Percentiles rank a stretch among this genome's conserved stretches.
Conservation (phyloP, 2,888 invertebrate species). For the Oligia strigilis region DNA sequence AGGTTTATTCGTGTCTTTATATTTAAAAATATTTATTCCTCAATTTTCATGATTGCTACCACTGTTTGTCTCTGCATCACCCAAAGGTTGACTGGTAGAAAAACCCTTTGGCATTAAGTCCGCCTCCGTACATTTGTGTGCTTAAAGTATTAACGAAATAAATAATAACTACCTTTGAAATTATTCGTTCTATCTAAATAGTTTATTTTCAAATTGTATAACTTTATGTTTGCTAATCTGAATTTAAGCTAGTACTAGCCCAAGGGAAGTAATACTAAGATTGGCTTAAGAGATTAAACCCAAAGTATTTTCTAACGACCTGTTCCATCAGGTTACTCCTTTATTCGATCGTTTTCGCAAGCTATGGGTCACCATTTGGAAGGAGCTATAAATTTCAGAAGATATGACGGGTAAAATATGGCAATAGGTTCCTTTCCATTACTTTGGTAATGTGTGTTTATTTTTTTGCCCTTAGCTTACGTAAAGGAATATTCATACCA, state of each 20-base stretch:
- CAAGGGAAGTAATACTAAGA: background rate
- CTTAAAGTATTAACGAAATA: too few relatives aligned
- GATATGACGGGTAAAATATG: slow-evolving; percentile 16
- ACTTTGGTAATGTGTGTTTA: background rate
- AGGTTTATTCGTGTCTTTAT: too few relatives aligned
- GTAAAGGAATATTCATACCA: background rate
- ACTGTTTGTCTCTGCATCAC: too few relatives aligned
- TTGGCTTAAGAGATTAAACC: slow-evolving; percentile 22
- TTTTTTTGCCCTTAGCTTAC: background rate
- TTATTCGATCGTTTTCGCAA: slow-evolving; percentile 11
- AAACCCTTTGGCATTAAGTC: too few relatives aligned
- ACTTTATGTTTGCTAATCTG: background rate
- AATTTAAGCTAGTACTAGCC: background rate
- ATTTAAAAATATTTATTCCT: too few relatives aligned
- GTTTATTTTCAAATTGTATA: slow-evolving; percentile 1
- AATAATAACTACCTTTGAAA: background rate
- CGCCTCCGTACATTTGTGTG: too few relatives aligned
- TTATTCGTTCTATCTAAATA: background rate
- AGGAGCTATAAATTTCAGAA: slow-evolving; percentile 17
- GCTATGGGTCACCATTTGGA: slow-evolving; percentile 16
- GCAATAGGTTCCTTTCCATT: background rate
- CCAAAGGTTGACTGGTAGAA: too few relatives aligned
- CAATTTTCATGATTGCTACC: too few relatives aligned
- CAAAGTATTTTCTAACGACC: slow-evolving; percentile 54
- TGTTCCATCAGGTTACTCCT: slow-evolving; percentile 12